These are phyloP conservation scores for Lathronympha strigana DNA, from an alignment of 2,888 invertebrate genomes.

Conservation along the genomic window DNA sequence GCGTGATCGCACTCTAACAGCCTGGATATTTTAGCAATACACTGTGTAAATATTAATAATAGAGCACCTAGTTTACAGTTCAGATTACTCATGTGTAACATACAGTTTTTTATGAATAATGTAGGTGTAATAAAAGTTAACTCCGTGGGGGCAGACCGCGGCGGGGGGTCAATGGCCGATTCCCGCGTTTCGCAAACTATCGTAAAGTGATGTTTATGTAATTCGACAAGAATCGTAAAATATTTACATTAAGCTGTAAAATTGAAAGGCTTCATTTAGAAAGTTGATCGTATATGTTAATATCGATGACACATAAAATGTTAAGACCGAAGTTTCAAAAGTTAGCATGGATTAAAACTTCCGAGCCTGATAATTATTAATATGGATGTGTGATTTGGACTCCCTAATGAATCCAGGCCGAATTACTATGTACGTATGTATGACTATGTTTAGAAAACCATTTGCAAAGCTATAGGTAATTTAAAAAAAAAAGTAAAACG, in stretches of 20 bases:
- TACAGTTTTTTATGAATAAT: slow-evolving; percentile 16
- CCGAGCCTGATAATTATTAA: too few species aligned
- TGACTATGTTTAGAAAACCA: too few species aligned
- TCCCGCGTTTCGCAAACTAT: slow-evolving; percentile 29
- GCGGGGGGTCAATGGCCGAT: slow-evolving; percentile 31
- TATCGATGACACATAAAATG: neutral
- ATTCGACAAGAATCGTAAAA: slow-evolving; percentile 18
- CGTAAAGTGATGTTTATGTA: slow-evolving; percentile 28
- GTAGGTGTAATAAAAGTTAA: slow-evolving; percentile 27
- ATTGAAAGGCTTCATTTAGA: slow-evolving; percentile 19
- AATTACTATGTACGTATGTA: too few species aligned
- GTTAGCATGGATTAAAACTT: too few species aligned
- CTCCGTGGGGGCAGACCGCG: slow-evolving; percentile 35
- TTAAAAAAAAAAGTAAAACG: neutral
- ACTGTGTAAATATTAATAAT: slow-evolving; percentile 6
- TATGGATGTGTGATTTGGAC: too few species aligned
- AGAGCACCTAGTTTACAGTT: slow-evolving; percentile 13
- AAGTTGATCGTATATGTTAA: slow-evolving; percentile 5
- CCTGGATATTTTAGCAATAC: neutral
- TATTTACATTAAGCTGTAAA: slow-evolving; percentile 13
- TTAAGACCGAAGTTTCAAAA: neutral
- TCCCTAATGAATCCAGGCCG: too few species aligned
- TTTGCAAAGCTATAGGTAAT: neutral
- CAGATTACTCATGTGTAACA: slow-evolving; percentile 8
- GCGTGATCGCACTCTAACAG: neutral